Evolutionary conservation across 2,797 vertebrate species (phyloP).

Genomic region (Arrhamphus sclerolepis): DNA sequence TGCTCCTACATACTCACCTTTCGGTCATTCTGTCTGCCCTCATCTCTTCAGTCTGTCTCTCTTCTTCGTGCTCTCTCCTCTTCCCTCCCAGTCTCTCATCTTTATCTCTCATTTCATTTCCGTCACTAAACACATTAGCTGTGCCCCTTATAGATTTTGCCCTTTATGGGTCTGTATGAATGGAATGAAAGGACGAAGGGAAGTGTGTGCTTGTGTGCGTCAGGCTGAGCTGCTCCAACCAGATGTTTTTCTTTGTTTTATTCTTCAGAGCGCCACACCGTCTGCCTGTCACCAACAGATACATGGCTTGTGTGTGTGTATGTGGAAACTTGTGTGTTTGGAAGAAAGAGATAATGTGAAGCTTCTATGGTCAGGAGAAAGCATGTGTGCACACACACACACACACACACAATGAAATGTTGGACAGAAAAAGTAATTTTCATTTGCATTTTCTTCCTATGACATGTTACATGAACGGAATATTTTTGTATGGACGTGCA

Average conservation of each 20-base stretch:
- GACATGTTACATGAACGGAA: too few species aligned
- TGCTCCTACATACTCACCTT: conserved; percentile 72
- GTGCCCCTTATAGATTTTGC: conserved; percentile 66
- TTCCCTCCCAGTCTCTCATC: conserved; percentile 25
- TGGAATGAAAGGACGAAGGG: conserved; percentile 45
- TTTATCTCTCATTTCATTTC: conserved; percentile 56
- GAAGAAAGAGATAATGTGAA: conserved; percentile 26
- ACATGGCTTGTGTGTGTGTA: conserved; percentile 34
- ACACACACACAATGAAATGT: too few species aligned
- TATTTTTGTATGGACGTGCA: too few species aligned
- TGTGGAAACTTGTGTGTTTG: conserved; percentile 23
- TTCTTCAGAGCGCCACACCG: conserved; percentile 57
- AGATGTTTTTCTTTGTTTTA: conserved; percentile 72
- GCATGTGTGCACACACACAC: neutral
- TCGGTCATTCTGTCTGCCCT: conserved; percentile 58
- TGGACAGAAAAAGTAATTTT: too few species aligned
- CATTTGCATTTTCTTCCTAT: too few species aligned
- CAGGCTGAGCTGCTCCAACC: conserved; percentile 63
- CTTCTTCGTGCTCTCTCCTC: conserved; percentile 17
- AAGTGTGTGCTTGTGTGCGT: conserved; percentile 47
- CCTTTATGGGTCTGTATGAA: conserved; percentile 65
- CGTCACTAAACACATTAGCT: conserved; percentile 67
- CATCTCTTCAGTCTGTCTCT: conserved; percentile 35
- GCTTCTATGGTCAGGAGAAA: conserved; percentile 44
- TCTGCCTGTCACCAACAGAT: conserved; percentile 74